Evolutionary conservation across 92 coral and sea anemone species (phyloP).

Genomic region (Paramuricea clavata): DNA sequence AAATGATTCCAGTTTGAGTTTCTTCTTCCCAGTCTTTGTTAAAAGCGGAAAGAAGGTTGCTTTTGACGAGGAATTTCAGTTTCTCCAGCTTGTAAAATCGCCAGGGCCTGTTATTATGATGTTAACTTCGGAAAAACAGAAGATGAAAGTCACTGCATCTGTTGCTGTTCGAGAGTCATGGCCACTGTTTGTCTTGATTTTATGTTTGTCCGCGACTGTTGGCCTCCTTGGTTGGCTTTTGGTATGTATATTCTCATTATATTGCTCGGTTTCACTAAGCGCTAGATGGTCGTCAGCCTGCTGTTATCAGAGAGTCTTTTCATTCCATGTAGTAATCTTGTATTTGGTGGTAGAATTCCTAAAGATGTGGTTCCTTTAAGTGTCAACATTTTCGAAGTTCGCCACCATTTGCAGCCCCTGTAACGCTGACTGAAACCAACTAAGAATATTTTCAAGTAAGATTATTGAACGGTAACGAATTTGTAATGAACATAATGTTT

Average conservation of each 20-base stretch:
- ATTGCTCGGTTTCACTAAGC: not conserved
- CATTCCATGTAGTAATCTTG: no score
- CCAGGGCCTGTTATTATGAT: slow-evolving; percentile 36
- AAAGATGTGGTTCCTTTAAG: no score
- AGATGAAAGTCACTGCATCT: slow-evolving; percentile 45
- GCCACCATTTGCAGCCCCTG: no score
- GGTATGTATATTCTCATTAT: slow-evolving; percentile 20
- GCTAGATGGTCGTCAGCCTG: no score
- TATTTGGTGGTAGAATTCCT: no score
- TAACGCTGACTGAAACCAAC: no score
- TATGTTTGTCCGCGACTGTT: slow-evolving; percentile 28
- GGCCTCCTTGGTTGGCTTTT: slow-evolving; percentile 44
- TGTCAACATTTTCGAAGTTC: no score
- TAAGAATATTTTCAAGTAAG: not conserved
- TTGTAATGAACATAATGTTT: no score
- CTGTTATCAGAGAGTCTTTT: no score
- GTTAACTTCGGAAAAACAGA: slow-evolving; percentile 33
- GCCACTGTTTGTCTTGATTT: slow-evolving; percentile 26
- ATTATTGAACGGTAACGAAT: no score
- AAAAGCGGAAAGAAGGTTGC: slow-evolving; percentile 30
- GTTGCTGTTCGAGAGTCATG: slow-evolving; percentile 38
- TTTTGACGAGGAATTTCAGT: slow-evolving; percentile 38
- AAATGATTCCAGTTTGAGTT: slow-evolving; percentile 22
- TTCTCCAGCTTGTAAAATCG: slow-evolving; percentile 15
- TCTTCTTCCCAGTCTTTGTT: slow-evolving; percentile 40